Conservation (phyloP, 2,888 invertebrate species). For the Caenorhabditis uteleia region DNA sequence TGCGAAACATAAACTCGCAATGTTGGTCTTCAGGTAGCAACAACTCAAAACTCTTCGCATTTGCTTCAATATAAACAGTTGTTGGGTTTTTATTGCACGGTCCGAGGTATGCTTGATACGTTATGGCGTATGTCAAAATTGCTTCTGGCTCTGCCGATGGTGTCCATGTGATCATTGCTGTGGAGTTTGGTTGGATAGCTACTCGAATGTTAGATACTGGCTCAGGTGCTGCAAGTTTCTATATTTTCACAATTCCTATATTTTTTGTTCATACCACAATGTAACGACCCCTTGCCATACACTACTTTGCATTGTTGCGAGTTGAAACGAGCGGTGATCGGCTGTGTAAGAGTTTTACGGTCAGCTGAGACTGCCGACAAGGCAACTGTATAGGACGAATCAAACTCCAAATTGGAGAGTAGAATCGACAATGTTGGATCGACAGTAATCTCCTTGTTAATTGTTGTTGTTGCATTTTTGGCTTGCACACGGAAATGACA, state of each 20-base stretch:
- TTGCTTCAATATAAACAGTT: conserved; percentile 51
- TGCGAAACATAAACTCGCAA: conserved; percentile 60
- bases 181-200: conserved; percentile 48
- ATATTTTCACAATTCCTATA: not conserved
- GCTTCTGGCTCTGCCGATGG: conserved; percentile 53
- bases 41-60: conserved; percentile 47
- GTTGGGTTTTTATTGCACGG: conserved; percentile 46
- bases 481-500: conserved; percentile 45
- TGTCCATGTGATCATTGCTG: conserved; percentile 56
- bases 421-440: conserved; percentile 45
- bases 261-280: conserved; percentile 55
- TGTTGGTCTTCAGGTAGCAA: conserved; percentile 38
- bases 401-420: conserved; percentile 51
- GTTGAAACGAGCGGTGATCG: conserved; percentile 44
- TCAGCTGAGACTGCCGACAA: conserved; percentile 38
- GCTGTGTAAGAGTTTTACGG: conserved; percentile 15
- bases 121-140: conserved; percentile 61
- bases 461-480: conserved; percentile 40
- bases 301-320: conserved; percentile 60
- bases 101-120: conserved; percentile 34
- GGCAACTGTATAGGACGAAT: conserved; percentile 45
- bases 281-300: conserved; percentile 59
- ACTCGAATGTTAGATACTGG: conserved; percentile 59
- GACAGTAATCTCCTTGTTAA: conserved; percentile 30
- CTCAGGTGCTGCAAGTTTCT: conserved; percentile 59